Conservation (phyloP, 2,888 invertebrate species). For the Linnaemya vulpina region DNA sequence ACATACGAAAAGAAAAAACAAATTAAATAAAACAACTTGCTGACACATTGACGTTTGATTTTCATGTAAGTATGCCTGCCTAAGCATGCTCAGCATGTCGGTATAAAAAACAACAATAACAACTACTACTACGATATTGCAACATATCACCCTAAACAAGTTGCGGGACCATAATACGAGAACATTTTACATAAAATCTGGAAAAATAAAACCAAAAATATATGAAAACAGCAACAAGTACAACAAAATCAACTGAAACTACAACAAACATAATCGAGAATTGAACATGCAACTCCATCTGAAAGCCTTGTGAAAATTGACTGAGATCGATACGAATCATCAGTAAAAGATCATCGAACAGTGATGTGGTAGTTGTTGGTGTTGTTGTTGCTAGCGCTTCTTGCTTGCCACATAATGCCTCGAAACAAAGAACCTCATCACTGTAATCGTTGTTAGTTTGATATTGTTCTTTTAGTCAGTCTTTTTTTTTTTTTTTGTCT, state of each 20-base stretch:
- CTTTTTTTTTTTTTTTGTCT: constrained; percentile 18
- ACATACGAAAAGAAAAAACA: constrained; percentile 20
- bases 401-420: constrained; percentile 52
- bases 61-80: constrained; percentile 73
- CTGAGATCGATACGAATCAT: constrained; percentile 69
- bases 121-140: constrained; percentile 28
- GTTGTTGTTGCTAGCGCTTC: constrained; percentile 36
- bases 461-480: constrained; percentile 16
- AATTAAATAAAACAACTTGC: constrained; percentile 74
- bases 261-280: constrained; percentile 55
- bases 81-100: constrained; percentile 81
- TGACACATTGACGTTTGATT: constrained; percentile 76
- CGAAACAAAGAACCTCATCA: constrained; percentile 53
- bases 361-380: constrained; percentile 47
- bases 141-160: constrained; percentile 71
- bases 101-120: constrained; percentile 72
- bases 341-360: constrained; percentile 66
- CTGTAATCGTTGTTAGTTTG: constrained; percentile 23
- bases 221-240: constrained; percentile 4
- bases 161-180: constrained; percentile 63
- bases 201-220: constrained; percentile 3
- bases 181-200: constrained; percentile 51
- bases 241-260: constrained; percentile 17
- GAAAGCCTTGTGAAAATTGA: constrained; percentile 64
- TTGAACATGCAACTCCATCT: constrained; percentile 66